Evolutionary conservation across 2,888 invertebrate genomes (phyloP).

Genomic region (Elegia similella): DNA sequence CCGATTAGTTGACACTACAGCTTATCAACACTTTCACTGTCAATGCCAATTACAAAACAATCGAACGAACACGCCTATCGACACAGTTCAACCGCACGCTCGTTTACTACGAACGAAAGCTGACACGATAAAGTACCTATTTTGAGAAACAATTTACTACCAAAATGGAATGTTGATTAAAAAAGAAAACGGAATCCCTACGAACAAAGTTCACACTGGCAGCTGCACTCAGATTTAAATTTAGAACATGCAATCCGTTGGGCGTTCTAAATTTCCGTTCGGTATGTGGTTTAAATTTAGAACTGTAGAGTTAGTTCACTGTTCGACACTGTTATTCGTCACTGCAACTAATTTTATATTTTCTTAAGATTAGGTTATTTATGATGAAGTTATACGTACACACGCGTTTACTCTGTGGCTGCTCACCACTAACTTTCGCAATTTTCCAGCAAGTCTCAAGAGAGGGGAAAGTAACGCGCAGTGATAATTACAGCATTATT

Average conservation of each 20-base stretch:
- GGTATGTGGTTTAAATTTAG: slow-evolving; percentile 75
- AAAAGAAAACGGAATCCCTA: slow-evolving; percentile 57
- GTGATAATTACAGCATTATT: slow-evolving; percentile 67
- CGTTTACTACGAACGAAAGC: slow-evolving; percentile 29
- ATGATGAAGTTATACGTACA: slow-evolving; percentile 14
- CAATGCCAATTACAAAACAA: slow-evolving; percentile 61
- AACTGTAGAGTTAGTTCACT: slow-evolving; percentile 72
- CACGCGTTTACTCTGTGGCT: slow-evolving; percentile 50
- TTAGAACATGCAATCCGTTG: slow-evolving; percentile 74
- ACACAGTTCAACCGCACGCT: slow-evolving; percentile 31
- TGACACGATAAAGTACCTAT: slow-evolving; percentile 25
- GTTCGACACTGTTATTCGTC: slow-evolving; percentile 74
- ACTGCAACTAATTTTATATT: slow-evolving; percentile 65
- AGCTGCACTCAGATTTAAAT: slow-evolving; percentile 72
- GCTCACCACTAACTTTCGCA: slow-evolving; percentile 62
- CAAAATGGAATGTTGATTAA: slow-evolving; percentile 36
- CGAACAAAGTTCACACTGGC: slow-evolving; percentile 72
- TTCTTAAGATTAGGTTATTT: slow-evolving; percentile 28
- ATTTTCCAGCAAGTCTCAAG: slow-evolving; percentile 61
- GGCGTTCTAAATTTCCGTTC: slow-evolving; percentile 75
- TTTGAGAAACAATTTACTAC: slow-evolving; percentile 29
- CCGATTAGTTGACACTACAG: slow-evolving; percentile 42
- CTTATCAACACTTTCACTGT: slow-evolving; percentile 60
- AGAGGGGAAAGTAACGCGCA: slow-evolving; percentile 72
- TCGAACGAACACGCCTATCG: slow-evolving; percentile 38